Evolutionary conservation across 1,140 invertebrate species (phyloP).

Genomic region (Ceratitis capitata): DNA sequence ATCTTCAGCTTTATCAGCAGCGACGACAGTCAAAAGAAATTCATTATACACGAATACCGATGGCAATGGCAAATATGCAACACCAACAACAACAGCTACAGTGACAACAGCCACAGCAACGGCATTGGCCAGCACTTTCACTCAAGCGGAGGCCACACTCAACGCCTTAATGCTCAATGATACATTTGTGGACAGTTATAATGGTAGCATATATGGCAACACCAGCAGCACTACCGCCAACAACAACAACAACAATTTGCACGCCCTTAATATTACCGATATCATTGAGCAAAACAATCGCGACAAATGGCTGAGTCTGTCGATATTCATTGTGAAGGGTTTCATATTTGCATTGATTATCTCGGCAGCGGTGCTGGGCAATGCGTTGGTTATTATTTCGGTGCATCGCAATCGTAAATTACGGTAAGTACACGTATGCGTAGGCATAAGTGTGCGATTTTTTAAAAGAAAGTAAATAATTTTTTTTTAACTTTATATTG

Average conservation of each 20-base stretch:
- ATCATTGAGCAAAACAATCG: neutral
- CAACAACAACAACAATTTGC: neutral
- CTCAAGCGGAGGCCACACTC: conserved; percentile 13
- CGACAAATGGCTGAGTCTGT: conserved; percentile 67
- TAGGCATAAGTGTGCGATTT: neutral
- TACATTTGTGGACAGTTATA: neutral
- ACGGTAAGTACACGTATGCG: conserved; percentile 60
- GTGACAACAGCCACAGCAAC: neutral
- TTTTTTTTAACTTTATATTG: too few species aligned
- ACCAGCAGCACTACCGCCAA: conserved; percentile 44
- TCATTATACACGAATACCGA: neutral
- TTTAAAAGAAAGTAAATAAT: too few species aligned
- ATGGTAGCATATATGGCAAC: conserved; percentile 50
- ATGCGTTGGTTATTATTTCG: conserved; percentile 84
- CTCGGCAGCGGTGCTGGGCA: conserved; percentile 85
- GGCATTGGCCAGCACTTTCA: neutral
- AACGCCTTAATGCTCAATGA: neutral
- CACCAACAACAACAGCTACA: too few species aligned
- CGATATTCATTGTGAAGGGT: conserved; percentile 75
- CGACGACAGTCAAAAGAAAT: neutral
- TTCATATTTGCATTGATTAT: conserved; percentile 86
- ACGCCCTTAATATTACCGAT: neutral
- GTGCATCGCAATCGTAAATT: conserved; percentile 64
- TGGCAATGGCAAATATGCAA: neutral
- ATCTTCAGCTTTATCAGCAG: too few species aligned